A percentile compares a stretch with the other conserved stretches of the same genome.
These are phyloP conservation scores for Tillus elongatus DNA, from an alignment of 2,888 invertebrate species.

Conservation along the genomic window DNA sequence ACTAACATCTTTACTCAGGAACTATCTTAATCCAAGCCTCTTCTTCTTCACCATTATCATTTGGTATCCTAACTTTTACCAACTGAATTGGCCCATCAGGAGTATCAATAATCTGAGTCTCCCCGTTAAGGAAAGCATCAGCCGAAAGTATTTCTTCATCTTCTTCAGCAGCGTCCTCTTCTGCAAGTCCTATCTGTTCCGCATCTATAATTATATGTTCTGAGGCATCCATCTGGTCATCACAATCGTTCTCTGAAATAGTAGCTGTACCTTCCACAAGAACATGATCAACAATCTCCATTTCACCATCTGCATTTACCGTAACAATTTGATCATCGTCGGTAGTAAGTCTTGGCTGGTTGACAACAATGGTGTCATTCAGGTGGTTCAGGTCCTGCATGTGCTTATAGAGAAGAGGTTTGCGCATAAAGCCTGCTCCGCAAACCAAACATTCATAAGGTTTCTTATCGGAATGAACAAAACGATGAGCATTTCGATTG, in stretches of 20 bases:
- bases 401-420: slow-evolving; percentile 66
- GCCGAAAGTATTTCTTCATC: slow-evolving; percentile 28
- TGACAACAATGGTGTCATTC: slow-evolving; percentile 74
- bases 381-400: slow-evolving; percentile 67
- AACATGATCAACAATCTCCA: slow-evolving; percentile 41
- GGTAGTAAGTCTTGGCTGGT: slow-evolving; percentile 64
- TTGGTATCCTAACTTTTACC: slow-evolving; percentile 39
- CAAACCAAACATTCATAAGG: slow-evolving; percentile 77
- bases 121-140: slow-evolving; percentile 32
- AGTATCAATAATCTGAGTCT: slow-evolving; percentile 40
- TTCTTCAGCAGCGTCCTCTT: slow-evolving; percentile 13
- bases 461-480: slow-evolving; percentile 78
- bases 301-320: slow-evolving; percentile 36
- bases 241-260: slow-evolving; percentile 19
- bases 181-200: slow-evolving; percentile 37
- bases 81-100: slow-evolving; percentile 39
- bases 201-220: slow-evolving; percentile 41
- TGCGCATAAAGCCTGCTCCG: slow-evolving; percentile 75
- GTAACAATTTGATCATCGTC: slow-evolving; percentile 46
- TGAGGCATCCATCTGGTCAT: slow-evolving; percentile 26
- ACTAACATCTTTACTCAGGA: slow-evolving; percentile 33
- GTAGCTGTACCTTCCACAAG: slow-evolving; percentile 38
- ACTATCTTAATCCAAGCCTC: slow-evolving; percentile 42
- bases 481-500: slow-evolving; percentile 76
- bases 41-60: slow-evolving; percentile 39